Evolutionary conservation across 2,888 invertebrate species (phyloP).

Genomic region (Eupithecia dodoneata): DNA sequence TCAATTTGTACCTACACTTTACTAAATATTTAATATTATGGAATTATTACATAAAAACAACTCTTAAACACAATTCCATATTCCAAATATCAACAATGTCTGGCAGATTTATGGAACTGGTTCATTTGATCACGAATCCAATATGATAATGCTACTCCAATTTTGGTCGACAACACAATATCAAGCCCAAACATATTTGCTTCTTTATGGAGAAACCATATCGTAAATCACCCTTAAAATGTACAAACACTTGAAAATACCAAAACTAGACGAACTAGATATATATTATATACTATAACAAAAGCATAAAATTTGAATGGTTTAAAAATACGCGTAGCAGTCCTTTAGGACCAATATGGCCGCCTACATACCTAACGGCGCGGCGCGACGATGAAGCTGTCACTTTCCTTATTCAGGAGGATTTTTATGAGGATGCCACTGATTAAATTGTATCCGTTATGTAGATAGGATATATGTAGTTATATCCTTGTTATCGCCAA

Average conservation of each 20-base stretch:
- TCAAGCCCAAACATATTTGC: conserved; percentile 25
- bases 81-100: conserved; percentile 17
- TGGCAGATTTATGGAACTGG: conserved; percentile 29
- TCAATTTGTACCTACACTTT: background rate
- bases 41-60: conserved; percentile 22
- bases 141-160: conserved; percentile 29
- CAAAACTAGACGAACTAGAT: conserved; percentile 40
- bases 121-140: conserved; percentile 25
- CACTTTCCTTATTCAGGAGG: background rate
- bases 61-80: conserved; percentile 16
- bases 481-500: background rate
- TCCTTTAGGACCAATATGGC: conserved; percentile 57
- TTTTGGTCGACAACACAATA: conserved; percentile 24
- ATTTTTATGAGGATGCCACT: background rate
- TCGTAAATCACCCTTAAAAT: conserved; percentile 31
- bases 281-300: conserved; percentile 40
- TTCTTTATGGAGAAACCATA: conserved; percentile 24
- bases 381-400: background rate
- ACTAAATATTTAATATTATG: background rate
- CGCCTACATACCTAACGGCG: background rate
- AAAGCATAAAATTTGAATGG: conserved; percentile 66
- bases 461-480: background rate
- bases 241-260: conserved; percentile 35
- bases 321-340: conserved; percentile 54
- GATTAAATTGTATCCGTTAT: background rate